Evolutionary conservation across 2,888 invertebrate species (phyloP).

Genomic region (Neoitamus cyanurus): DNA sequence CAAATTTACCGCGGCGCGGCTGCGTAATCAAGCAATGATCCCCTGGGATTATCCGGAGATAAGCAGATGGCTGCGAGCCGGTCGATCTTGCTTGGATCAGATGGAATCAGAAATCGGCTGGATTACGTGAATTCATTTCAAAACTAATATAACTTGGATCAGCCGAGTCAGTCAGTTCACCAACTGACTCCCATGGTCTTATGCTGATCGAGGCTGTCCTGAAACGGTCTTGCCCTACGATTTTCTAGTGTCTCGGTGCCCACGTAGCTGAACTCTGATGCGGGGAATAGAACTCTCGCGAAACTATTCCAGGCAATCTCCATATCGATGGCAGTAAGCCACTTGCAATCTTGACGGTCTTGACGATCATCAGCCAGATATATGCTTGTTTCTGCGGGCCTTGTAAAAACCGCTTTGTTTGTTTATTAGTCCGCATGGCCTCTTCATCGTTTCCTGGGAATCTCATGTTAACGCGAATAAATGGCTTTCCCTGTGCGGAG

Average conservation of each 20-base stretch:
- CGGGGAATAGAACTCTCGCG: conserved; percentile 1
- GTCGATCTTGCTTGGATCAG: not conserved
- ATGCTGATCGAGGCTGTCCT: conserved; percentile 2
- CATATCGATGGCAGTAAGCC: not conserved
- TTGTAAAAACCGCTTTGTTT: conserved; percentile 7
- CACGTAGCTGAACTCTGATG: conserved; percentile 25
- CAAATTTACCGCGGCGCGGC: not conserved
- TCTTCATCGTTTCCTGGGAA: conserved; percentile 5
- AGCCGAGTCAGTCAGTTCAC: not conserved
- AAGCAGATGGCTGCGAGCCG: not conserved
- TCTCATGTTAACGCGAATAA: not conserved
- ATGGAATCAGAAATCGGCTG: not conserved
- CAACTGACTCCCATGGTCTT: conserved; percentile 8
- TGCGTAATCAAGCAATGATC: conserved; percentile 14
- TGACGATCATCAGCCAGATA: conserved; percentile 16
- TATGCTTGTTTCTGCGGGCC: not conserved
- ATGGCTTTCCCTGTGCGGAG: not conserved
- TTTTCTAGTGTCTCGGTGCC: not conserved
- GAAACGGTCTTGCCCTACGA: not conserved
- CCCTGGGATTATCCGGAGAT: not conserved
- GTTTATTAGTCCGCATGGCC: not conserved
- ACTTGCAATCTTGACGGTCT: conserved; percentile 8
- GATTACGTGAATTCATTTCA: conserved; percentile 28
- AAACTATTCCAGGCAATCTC: not conserved
- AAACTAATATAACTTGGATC: not conserved